A percentile compares a stretch with the other conserved stretches of the same genome.
Conservation (phyloP, 2,113 vertebrate genomes). For the Coracopsis vasa region DNA sequence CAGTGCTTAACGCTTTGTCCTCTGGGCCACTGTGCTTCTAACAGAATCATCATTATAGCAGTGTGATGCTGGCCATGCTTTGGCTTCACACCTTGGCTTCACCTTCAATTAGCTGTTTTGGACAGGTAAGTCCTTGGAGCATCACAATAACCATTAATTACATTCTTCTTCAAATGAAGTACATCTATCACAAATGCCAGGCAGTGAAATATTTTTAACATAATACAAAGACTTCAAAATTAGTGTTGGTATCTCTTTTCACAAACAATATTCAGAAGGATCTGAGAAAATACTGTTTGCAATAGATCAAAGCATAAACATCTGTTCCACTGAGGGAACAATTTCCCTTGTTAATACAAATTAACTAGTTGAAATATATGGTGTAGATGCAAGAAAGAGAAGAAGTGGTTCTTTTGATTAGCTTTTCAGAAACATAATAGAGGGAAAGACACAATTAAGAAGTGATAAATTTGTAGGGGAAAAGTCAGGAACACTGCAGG, state of each 20-base stretch:
- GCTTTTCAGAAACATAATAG: neutral
- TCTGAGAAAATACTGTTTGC: neutral
- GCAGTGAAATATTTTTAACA: neutral
- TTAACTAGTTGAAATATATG: neutral
- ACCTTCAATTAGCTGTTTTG: neutral
- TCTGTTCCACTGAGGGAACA: neutral
- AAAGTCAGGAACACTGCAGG: neutral
- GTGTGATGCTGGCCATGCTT: neutral
- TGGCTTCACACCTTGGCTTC: neutral
- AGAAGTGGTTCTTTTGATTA: neutral
- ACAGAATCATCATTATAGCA: neutral
- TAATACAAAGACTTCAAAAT: neutral
- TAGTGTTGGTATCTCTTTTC: neutral
- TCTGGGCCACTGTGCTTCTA: neutral
- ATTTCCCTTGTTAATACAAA: neutral
- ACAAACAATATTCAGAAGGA: neutral
- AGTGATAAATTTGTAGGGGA: neutral
- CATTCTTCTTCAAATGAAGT: neutral
- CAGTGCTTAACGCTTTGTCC: neutral
- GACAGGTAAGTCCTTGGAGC: neutral
- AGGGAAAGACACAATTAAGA: neutral
- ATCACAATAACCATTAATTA: neutral
- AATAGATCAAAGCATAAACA: neutral
- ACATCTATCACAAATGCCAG: neutral
- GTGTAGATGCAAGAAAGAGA: neutral